phyloP scores from a whole-genome alignment of 2,113 vertebrate genomes.

The Scytalopus superciliaris region DNA sequence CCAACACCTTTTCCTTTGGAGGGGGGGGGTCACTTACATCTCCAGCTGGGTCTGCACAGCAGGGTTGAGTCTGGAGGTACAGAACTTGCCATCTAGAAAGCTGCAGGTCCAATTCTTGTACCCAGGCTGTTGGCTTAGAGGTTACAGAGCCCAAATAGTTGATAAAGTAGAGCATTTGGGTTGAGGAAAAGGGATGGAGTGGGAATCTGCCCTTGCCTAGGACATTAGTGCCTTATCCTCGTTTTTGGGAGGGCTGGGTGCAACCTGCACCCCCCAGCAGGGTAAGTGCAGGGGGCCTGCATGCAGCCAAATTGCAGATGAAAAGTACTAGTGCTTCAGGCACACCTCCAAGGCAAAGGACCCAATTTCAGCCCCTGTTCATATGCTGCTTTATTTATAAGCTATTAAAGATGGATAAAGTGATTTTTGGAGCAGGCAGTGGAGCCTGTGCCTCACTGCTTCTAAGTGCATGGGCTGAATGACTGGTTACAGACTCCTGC shows the following conservation, averaged over 20 bases:
- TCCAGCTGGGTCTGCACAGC: background rate
- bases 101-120: background rate
- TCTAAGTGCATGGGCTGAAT: background rate
- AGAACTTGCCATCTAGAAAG: background rate
- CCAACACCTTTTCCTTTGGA: background rate
- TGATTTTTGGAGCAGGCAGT: background rate
- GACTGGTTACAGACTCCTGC: background rate
- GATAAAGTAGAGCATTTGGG: background rate
- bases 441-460: background rate
- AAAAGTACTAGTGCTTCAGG: background rate
- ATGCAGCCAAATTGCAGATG: background rate
- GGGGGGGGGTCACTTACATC: background rate
- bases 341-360: background rate
- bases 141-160: background rate
- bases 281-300: background rate
- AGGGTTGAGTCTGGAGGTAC: background rate
- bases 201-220: background rate
- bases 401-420: slow-evolving; percentile 36
- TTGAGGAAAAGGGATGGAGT: background rate
- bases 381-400: slow-evolving; percentile 49
- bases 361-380: background rate
- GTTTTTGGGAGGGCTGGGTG: background rate
- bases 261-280: fast-evolving
- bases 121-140: background rate
- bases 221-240: too few species aligned